Evolutionary conservation across 2,113 vertebrate species (phyloP).

Genomic region (Galeopterus variegatus): DNA sequence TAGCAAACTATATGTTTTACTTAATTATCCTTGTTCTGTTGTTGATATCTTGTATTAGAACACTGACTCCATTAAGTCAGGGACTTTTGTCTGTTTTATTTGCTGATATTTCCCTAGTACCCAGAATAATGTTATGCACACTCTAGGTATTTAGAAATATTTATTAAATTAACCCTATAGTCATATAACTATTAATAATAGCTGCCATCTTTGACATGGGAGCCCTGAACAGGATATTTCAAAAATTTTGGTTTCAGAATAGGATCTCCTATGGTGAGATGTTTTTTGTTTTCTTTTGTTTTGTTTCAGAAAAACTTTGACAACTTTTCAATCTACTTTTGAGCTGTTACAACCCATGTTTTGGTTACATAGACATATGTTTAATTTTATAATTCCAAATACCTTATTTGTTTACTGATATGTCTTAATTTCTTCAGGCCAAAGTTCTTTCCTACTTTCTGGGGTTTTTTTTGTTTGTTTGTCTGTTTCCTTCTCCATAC

Average conservation of each 20-base stretch:
- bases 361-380: neutral
- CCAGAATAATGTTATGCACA: neutral
- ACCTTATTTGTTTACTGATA: neutral
- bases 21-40: neutral
- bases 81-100: neutral
- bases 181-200: neutral
- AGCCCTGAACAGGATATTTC: neutral
- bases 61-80: neutral
- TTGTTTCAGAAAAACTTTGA: neutral
- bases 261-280: neutral
- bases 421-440: constrained; percentile 1
- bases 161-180: neutral
- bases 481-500: neutral
- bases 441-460: neutral
- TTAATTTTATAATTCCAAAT: constrained; percentile 5
- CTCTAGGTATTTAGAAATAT: neutral
- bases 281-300: neutral
- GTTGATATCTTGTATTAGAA: neutral
- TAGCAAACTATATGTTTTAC: neutral
- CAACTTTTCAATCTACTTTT: neutral
- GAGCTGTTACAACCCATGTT: neutral
- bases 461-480: neutral
- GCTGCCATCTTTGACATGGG: neutral
- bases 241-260: constrained; percentile 19
- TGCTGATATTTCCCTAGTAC: neutral